Conservation (phyloP, 2,113 vertebrate species). For the Indicator indicator region DNA sequence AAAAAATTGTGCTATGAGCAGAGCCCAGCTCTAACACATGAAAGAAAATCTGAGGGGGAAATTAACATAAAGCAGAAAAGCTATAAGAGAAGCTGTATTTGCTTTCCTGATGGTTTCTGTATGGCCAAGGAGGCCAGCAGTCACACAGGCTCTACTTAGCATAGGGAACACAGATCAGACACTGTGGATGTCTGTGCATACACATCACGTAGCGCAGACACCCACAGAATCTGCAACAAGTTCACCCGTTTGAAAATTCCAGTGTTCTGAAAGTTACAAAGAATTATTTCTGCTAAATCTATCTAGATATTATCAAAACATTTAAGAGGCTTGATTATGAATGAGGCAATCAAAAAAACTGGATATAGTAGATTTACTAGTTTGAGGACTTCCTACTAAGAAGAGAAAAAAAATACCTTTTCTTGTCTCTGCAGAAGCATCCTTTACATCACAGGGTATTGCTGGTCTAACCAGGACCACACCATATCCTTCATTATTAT, state of each 20-base stretch:
- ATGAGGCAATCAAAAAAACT: neutral
- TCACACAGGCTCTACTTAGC: neutral
- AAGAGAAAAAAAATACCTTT: conserved; percentile 68
- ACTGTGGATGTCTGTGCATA: too few species aligned
- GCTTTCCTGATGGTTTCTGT: neutral
- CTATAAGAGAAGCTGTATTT: neutral
- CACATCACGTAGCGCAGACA: neutral
- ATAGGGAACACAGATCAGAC: neutral
- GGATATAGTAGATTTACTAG: neutral
- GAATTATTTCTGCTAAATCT: neutral
- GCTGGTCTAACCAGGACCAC: conserved; percentile 90
- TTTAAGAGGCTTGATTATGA: neutral
- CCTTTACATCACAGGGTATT: conserved; percentile 51
- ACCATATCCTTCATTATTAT: conserved; percentile 94
- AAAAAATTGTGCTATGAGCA: neutral
- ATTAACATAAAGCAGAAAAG: neutral
- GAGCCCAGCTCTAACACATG: rapidly evolving
- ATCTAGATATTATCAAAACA: neutral
- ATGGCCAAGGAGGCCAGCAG: neutral
- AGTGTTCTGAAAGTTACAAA: neutral
- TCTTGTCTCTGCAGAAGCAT: conserved; percentile 2
- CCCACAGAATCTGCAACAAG: neutral
- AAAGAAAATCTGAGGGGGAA: neutral
- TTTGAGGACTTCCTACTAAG: neutral
- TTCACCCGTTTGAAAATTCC: neutral